Percentiles rank a stretch among this genome's conserved stretches.
phyloP scores from a whole-genome alignment of 1,140 invertebrate species.

The Aphis gossypii region DNA sequence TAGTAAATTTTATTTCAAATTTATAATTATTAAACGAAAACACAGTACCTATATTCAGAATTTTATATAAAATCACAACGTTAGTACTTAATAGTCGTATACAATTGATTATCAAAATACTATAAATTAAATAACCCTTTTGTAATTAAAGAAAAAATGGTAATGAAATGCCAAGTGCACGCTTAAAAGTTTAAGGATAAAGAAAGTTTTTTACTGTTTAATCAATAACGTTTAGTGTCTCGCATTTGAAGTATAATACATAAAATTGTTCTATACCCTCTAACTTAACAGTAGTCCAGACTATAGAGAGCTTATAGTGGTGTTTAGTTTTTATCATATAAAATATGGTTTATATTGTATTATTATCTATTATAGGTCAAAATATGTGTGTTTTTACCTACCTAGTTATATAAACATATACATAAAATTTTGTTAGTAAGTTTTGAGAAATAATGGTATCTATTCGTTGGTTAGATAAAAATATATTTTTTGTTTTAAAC shows the following conservation, averaged over 20 bases:
- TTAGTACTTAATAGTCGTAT: neutral
- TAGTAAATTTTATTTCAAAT: neutral
- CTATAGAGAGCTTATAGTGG: neutral
- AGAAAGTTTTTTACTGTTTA: conserved; percentile 38
- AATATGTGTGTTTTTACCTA: neutral
- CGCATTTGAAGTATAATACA: neutral
- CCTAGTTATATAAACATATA: neutral
- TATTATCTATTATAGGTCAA: neutral
- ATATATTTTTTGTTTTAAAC: neutral
- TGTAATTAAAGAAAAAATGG: neutral
- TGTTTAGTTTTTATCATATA: neutral
- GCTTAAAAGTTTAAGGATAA: neutral
- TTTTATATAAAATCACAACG: neutral
- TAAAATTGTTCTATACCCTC: neutral
- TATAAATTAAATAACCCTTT: conserved; percentile 35
- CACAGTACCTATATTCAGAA: neutral
- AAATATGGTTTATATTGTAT: neutral
- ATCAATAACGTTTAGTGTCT: conserved; percentile 44
- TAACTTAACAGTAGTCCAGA: neutral
- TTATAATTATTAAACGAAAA: neutral
- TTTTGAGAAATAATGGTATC: neutral
- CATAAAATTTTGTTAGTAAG: neutral
- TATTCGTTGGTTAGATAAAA: neutral
- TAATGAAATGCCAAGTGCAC: conserved; percentile 28
- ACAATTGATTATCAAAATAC: neutral